Evolutionary conservation across 2,888 invertebrate genomes (phyloP).

Genomic region (Phragmatobia fuliginosa): DNA sequence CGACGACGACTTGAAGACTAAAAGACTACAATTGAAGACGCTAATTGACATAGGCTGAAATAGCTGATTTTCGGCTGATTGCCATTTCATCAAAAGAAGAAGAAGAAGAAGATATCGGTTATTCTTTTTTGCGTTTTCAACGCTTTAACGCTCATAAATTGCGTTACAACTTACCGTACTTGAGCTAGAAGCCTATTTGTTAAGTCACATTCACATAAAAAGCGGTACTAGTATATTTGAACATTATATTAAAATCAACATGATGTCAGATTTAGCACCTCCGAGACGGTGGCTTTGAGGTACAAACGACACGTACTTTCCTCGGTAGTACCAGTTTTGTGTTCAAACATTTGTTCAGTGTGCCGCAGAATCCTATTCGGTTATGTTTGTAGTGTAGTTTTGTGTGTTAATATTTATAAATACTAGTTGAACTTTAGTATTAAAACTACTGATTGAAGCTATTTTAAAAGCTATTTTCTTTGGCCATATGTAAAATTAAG

Average conservation of each 20-base stretch:
- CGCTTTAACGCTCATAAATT: background rate
- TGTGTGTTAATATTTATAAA: constrained; percentile 12
- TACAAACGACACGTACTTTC: constrained; percentile 9
- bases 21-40: no score
- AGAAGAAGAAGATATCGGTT: background rate
- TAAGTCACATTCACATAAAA: background rate
- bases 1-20: no score
- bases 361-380: constrained; percentile 2
- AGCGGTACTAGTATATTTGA: background rate
- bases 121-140: background rate
- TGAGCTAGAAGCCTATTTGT: background rate
- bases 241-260: background rate
- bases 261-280: constrained; percentile 12
- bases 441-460: background rate
- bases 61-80: no score
- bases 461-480: background rate
- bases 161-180: background rate
- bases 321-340: constrained; percentile 13
- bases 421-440: background rate
- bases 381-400: constrained; percentile 8
- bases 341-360: constrained; percentile 11
- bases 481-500: background rate
- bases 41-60: no score
- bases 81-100: no score
- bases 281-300: constrained; percentile 15